Conservation (phyloP, 2,113 vertebrate species). For the Gavia stellata region DNA sequence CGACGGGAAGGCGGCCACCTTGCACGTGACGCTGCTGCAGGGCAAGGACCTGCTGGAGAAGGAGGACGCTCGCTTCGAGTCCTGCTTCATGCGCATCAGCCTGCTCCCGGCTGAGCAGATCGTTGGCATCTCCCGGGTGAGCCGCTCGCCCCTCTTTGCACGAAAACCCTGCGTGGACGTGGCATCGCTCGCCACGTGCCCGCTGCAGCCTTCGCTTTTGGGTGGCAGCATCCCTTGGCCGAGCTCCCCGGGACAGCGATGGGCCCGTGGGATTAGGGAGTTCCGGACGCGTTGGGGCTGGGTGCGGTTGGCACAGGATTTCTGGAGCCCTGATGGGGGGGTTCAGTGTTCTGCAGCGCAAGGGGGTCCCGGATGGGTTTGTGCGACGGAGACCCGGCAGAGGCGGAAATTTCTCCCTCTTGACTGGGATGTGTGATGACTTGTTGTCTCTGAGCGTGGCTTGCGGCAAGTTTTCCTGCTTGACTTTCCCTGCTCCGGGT, state of each 20-base stretch:
- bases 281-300: rapidly evolving
- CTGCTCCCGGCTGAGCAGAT: slow-evolving; percentile 88
- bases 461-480: not conserved
- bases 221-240: not conserved
- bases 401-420: not conserved
- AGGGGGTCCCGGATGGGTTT: not conserved
- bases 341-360: rapidly evolving
- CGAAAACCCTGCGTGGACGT: rapidly evolving
- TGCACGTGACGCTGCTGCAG: slow-evolving; percentile 88
- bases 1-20: slow-evolving; percentile 62
- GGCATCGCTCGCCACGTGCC: rapidly evolving
- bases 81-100: slow-evolving; percentile 91
- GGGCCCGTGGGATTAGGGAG: not conserved
- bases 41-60: slow-evolving; percentile 96
- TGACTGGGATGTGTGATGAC: rapidly evolving
- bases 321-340: not conserved
- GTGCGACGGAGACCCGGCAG: rapidly evolving
- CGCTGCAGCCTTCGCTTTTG: not conserved
- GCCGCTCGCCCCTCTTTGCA: not conserved
- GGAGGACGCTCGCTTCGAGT: slow-evolving; percentile 88
- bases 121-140: slow-evolving; percentile 89
- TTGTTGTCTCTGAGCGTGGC: rapidly evolving
- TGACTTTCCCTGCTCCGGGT: not conserved
- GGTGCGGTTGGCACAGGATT: rapidly evolving
- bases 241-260: rapidly evolving